Percentiles rank a stretch among this genome's conserved stretches.
phyloP scores from a whole-genome alignment of 2,113 vertebrate species.

The Apodemus sylvaticus region DNA sequence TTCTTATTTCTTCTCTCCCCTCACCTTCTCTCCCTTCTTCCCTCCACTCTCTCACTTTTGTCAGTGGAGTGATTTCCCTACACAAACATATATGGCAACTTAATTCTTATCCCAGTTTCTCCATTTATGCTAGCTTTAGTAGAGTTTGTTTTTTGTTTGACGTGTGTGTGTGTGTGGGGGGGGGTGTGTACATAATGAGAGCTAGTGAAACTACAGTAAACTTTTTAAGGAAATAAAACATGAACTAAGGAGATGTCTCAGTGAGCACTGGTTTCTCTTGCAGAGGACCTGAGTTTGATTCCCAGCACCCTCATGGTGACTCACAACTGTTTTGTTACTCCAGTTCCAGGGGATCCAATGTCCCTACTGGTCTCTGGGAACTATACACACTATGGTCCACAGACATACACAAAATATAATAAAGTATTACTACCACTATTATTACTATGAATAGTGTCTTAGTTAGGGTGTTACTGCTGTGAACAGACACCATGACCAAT shows the following conservation, averaged over 20 bases:
- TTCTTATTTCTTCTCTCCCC: background rate
- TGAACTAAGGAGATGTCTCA: background rate
- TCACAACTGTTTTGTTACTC: background rate
- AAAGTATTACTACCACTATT: background rate
- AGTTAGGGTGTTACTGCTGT: too few relatives aligned
- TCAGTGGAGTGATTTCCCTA: background rate
- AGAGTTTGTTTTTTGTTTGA: background rate
- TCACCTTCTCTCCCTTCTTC: background rate
- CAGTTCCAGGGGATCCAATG: background rate
- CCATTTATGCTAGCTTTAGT: background rate
- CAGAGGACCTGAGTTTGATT: background rate
- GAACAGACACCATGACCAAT: too few relatives aligned
- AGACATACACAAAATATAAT: background rate
- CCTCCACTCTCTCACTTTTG: background rate
- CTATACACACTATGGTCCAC: background rate
- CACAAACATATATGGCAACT: background rate
- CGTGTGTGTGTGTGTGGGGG: background rate
- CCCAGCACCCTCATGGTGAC: background rate
- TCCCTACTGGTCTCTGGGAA: background rate
- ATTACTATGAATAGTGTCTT: background rate
- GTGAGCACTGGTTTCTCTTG: background rate
- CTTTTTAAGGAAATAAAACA: background rate
- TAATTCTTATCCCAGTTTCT: background rate
- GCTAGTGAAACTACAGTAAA: background rate
- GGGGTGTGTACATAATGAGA: background rate